These are phyloP conservation scores for Henricia sp. DNA, from an alignment of 53 echinoderm and acorn worm genomes.

Conservation along the genomic window DNA sequence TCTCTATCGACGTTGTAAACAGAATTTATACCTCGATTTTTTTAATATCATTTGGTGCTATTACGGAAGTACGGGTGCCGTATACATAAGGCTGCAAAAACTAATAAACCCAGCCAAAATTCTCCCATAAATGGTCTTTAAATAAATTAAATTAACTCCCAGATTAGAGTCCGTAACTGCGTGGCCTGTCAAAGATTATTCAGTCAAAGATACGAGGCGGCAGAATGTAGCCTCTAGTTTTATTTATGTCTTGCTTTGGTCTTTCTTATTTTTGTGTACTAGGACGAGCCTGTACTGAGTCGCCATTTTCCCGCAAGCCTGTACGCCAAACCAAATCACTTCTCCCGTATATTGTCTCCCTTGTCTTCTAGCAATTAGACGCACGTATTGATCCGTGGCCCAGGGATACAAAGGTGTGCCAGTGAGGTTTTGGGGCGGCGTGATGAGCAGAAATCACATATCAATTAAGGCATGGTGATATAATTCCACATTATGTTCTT, in stretches of 20 bases:
- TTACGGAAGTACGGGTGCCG: too few species aligned
- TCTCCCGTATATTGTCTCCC: conserved; percentile 29
- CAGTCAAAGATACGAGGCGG: conserved; percentile 22
- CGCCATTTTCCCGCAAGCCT: background rate
- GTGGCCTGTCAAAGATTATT: conserved; percentile 35
- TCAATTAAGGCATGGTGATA: too few species aligned
- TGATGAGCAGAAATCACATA: background rate
- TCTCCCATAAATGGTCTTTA: background rate
- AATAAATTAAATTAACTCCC: background rate
- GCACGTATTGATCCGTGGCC: conserved; percentile 50
- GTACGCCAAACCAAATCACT: conserved; percentile 25
- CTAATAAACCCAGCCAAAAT: too few species aligned
- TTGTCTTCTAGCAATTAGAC: conserved; percentile 58
- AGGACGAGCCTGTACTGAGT: background rate
- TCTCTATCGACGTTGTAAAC: too few species aligned
- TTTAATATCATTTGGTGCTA: too few species aligned
- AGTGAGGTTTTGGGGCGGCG: conserved; percentile 11
- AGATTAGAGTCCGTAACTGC: conserved; percentile 7
- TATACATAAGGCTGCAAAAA: too few species aligned
- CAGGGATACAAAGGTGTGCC: conserved; percentile 58
- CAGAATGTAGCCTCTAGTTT: conserved; percentile 35
- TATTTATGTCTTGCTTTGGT: background rate
- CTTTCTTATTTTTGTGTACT: background rate
- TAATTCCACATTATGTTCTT: too few species aligned
- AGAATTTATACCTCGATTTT: too few species aligned